phyloP scores from a whole-genome alignment of 2,888 invertebrate genomes.

The Artemia sinica region DNA sequence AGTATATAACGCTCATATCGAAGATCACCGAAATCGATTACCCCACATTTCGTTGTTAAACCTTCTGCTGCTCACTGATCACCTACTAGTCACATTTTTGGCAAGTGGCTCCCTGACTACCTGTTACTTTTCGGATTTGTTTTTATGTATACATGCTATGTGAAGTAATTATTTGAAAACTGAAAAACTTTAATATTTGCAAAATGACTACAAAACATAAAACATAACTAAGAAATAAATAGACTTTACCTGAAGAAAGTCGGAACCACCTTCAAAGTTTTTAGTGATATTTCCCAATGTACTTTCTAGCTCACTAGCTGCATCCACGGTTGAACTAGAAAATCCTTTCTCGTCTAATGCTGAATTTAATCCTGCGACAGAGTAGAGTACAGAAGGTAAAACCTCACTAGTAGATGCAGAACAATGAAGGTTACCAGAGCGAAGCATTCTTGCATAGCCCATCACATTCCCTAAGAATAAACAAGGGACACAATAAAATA shows the following conservation, averaged over 20 bases:
- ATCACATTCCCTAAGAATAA: constrained; percentile 56
- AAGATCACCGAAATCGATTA: too few relatives aligned
- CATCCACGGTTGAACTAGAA: constrained; percentile 42
- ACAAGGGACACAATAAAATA: too few relatives aligned
- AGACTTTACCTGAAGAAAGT: constrained; percentile 49
- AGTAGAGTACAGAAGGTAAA: constrained; percentile 41
- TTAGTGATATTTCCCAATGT: constrained; percentile 58
- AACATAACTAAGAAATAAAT: not conserved
- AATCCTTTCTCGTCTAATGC: constrained; percentile 43
- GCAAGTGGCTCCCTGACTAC: too few relatives aligned
- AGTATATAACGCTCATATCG: too few relatives aligned
- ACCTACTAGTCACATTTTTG: too few relatives aligned
- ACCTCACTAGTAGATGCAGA: constrained; percentile 79
- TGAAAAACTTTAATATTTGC: too few relatives aligned
- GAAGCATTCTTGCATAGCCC: constrained; percentile 82
- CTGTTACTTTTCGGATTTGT: too few relatives aligned
- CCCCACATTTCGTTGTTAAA: too few relatives aligned
- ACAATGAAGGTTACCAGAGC: constrained; percentile 81
- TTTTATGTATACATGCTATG: too few relatives aligned
- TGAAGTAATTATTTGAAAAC: too few relatives aligned
- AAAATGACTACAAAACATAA: too few relatives aligned
- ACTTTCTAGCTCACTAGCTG: constrained; percentile 54
- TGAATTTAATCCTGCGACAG: constrained; percentile 45
- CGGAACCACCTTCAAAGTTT: constrained; percentile 72
- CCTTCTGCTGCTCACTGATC: too few relatives aligned